These are phyloP conservation scores for Agrotis segetum DNA, from an alignment of 2,888 invertebrate species.

Conservation along the genomic window DNA sequence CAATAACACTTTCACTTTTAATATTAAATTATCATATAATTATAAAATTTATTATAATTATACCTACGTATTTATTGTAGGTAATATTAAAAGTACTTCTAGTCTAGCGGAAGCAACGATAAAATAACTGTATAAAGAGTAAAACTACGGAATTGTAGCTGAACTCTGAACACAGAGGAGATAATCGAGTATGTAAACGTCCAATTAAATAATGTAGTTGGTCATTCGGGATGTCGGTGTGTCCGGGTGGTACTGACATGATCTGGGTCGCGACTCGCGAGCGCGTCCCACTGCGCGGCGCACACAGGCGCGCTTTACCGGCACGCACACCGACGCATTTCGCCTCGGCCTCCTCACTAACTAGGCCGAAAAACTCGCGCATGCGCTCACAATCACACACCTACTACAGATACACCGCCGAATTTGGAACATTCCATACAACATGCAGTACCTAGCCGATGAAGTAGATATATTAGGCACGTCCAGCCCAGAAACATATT, in stretches of 20 bases:
- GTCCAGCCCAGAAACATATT: background rate
- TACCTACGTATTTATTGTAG: background rate
- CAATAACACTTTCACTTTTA: no score
- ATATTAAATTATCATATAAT: no score
- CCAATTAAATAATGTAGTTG: slow-evolving; percentile 42
- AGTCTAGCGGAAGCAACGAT: background rate
- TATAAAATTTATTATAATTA: no score
- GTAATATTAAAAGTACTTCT: background rate
- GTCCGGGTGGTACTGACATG: slow-evolving; percentile 48
- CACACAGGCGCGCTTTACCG: slow-evolving; percentile 66
- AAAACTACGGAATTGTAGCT: background rate
- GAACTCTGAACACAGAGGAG: background rate
- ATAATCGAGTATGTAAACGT: slow-evolving; percentile 13
- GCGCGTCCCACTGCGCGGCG: slow-evolving; percentile 79
- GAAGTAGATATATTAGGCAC: background rate
- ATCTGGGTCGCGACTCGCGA: slow-evolving; percentile 80
- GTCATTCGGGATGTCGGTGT: slow-evolving; percentile 45
- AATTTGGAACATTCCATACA: slow-evolving; percentile 32
- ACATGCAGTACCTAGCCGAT: background rate
- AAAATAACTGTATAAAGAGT: background rate
- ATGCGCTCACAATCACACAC: slow-evolving; percentile 69
- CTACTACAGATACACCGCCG: slow-evolving; percentile 15
- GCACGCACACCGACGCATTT: slow-evolving; percentile 58
- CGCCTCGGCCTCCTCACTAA: slow-evolving; percentile 74
- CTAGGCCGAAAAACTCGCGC: slow-evolving; percentile 85